phyloP scores from a whole-genome alignment of 2,797 vertebrate genomes.

The Phrynocephalus forsythii region DNA sequence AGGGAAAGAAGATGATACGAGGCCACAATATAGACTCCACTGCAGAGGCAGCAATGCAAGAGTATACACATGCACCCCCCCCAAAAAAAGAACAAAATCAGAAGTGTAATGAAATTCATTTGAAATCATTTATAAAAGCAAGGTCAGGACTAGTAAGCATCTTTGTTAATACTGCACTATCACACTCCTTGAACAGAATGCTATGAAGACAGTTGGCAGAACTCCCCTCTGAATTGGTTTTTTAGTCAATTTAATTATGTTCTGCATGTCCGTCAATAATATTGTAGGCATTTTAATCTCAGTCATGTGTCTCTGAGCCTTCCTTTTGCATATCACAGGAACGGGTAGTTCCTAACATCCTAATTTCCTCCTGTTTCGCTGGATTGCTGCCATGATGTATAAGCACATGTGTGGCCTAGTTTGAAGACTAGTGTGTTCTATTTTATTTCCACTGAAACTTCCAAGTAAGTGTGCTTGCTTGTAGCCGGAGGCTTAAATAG shows the following conservation, averaged over 20 bases:
- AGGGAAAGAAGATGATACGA: not conserved
- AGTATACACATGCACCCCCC: not conserved
- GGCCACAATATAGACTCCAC: not conserved
- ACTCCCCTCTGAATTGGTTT: not conserved
- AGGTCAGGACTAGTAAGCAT: not conserved
- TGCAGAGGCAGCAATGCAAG: not conserved
- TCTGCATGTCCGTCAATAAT: not conserved
- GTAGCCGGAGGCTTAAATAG: not conserved
- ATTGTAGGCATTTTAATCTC: not conserved
- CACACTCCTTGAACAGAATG: not conserved
- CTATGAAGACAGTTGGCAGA: not conserved
- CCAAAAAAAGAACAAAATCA: not conserved
- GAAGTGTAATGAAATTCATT: not conserved
- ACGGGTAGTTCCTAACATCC: not conserved
- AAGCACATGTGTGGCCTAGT: conserved; percentile 4
- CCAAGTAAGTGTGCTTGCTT: not conserved
- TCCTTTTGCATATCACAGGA: not conserved
- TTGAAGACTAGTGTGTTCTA: not conserved
- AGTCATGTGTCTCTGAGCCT: not conserved
- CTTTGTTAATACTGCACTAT: not conserved
- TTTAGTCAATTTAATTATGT: conserved; percentile 5
- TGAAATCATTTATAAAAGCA: not conserved
- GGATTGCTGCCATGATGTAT: not conserved
- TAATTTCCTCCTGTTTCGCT: not conserved
- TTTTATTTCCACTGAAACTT: conserved; percentile 23